Evolutionary conservation across 2,888 invertebrate genomes (phyloP).

Genomic region (Baccha elongata): DNA sequence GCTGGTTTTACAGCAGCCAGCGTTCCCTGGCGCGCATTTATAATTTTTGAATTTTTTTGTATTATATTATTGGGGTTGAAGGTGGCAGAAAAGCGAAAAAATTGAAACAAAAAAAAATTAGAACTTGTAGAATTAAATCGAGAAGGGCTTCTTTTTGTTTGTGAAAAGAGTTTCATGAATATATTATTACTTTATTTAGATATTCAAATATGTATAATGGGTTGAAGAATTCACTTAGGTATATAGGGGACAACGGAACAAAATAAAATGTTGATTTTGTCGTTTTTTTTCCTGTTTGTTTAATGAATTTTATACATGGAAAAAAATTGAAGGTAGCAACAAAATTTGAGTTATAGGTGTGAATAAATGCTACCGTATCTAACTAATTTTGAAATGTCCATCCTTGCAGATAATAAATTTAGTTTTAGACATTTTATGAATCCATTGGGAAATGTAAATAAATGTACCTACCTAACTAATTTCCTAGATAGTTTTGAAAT

Average conservation of each 20-base stretch:
- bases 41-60: not conserved
- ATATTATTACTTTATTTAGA: conserved; percentile 72
- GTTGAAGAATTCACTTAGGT: conserved; percentile 42
- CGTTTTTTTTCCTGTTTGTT: conserved; percentile 11
- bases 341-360: conserved; percentile 46
- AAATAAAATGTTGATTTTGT: conserved; percentile 41
- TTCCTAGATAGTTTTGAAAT: too few species aligned
- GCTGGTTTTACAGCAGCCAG: conserved; percentile 29
- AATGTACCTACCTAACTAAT: too few species aligned
- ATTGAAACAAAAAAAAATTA: conserved; percentile 16
- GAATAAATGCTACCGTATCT: conserved; percentile 22
- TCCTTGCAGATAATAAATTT: not conserved
- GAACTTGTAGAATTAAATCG: conserved; percentile 53
- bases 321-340: not conserved
- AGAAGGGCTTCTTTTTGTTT: conserved; percentile 49
- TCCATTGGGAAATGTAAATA: too few species aligned
- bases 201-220: conserved; percentile 39
- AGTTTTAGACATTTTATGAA: not conserved
- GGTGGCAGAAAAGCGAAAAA: conserved; percentile 37
- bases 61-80: conserved; percentile 43
- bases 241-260: conserved; percentile 35
- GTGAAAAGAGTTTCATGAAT: conserved; percentile 68
- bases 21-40: conserved; percentile 62
- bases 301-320: conserved; percentile 12
- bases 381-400: conserved; percentile 1